phyloP scores from a whole-genome alignment of 2,888 invertebrate species.

The Rotaria sp. region DNA sequence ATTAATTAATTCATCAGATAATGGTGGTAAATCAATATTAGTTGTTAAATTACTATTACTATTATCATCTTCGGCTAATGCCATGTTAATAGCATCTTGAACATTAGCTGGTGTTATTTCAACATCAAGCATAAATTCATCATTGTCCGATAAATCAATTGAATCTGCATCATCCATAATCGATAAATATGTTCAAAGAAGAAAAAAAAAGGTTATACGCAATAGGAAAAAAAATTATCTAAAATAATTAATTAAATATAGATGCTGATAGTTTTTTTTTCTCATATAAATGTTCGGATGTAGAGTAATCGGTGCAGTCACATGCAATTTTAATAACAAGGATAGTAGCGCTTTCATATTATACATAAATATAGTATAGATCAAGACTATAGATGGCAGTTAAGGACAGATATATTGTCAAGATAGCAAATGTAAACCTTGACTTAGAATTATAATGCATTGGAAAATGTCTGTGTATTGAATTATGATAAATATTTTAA shows the following conservation, averaged over 20 bases:
- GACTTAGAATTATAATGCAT: no score
- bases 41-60: neutral
- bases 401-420: neutral
- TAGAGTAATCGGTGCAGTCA: neutral
- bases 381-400: neutral
- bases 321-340: neutral
- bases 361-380: neutral
- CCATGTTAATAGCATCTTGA: neutral
- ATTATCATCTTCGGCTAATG: neutral
- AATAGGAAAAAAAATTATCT: neutral
- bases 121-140: constrained; percentile 18
- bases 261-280: neutral
- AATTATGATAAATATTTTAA: no score
- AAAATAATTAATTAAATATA: neutral
- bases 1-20: neutral
- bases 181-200: neutral
- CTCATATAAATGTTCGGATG: neutral
- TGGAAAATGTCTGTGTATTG: no score
- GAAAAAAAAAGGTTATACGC: neutral
- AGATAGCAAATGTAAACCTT: no score
- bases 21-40: neutral
- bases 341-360: neutral
- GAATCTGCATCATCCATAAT: constrained; percentile 15
- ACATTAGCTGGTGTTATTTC: neutral
- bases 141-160: neutral